Conservation (phyloP, 2,113 vertebrate genomes). For the Penelope pileata region DNA sequence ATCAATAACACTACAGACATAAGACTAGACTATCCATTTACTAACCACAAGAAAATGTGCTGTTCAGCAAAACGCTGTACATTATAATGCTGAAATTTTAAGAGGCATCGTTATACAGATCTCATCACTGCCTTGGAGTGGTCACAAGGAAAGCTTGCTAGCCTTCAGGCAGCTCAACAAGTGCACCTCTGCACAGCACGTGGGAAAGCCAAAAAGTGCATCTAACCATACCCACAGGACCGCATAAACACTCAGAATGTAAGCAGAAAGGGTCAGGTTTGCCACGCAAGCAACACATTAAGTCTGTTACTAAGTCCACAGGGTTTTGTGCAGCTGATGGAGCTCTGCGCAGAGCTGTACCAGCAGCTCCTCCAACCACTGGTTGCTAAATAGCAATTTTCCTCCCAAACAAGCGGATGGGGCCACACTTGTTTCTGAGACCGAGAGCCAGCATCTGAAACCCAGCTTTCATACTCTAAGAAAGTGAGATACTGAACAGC, state of each 20-base stretch:
- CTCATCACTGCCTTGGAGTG: neutral
- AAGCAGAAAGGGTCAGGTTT: neutral
- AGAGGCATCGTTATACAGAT: neutral
- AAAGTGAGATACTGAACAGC: neutral
- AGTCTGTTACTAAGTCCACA: accelerated
- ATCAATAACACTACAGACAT: constrained; percentile 85
- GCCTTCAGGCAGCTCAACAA: neutral
- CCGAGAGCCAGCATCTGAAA: neutral
- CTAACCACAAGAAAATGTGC: constrained; percentile 81
- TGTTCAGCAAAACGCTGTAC: constrained; percentile 79
- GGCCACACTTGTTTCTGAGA: neutral
- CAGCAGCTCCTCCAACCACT: constrained; percentile 69
- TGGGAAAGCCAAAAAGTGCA: accelerated
- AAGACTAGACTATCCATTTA: constrained; percentile 83
- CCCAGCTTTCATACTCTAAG: neutral
- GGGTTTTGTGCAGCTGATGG: neutral
- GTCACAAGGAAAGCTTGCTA: neutral
- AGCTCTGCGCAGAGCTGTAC: constrained; percentile 17
- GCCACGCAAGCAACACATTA: neutral
- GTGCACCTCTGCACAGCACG: neutral
- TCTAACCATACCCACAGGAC: accelerated
- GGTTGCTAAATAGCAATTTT: constrained; percentile 65
- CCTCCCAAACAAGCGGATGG: neutral
- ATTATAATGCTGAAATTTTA: constrained; percentile 45
- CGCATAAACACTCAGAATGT: accelerated